These are phyloP conservation scores for Platalea minor DNA, from an alignment of 2,797 vertebrate genomes.

Conservation along the genomic window DNA sequence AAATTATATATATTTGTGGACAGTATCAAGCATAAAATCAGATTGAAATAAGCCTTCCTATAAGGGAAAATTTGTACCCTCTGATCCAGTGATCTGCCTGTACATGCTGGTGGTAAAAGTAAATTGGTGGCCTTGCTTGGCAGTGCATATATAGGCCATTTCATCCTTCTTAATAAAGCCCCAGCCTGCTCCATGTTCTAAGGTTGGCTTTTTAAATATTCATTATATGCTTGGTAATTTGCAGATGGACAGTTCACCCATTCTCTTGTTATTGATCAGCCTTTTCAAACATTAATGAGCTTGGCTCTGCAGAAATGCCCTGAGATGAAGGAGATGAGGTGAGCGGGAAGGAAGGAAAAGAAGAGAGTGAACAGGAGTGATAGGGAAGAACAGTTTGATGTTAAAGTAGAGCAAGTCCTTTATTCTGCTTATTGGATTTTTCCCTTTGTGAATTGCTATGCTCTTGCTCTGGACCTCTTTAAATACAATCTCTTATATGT, in stretches of 20 bases:
- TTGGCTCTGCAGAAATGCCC: conserved; percentile 60
- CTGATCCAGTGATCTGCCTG: neutral
- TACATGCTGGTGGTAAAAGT: neutral
- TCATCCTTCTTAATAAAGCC: conserved; percentile 37
- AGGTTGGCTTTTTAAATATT: conserved; percentile 75
- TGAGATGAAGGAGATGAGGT: conserved; percentile 40
- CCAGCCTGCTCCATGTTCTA: conserved; percentile 4
- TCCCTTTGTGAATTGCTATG: conserved; percentile 16
- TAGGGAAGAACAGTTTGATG: neutral
- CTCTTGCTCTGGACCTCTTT: conserved; percentile 55
- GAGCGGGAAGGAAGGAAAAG: conserved; percentile 12
- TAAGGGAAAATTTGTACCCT: neutral
- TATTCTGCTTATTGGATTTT: conserved; percentile 45
- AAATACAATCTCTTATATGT: conserved; percentile 10
- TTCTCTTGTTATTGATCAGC: conserved; percentile 76
- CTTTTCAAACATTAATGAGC: conserved; percentile 80
- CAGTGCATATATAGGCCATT: neutral
- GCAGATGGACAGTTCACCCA: conserved; percentile 70
- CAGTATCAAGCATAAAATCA: neutral
- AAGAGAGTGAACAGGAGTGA: neutral
- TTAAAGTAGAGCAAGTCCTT: conserved; percentile 26
- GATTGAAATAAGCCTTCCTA: neutral
- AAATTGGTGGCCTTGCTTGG: conserved; percentile 11
- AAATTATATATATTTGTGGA: neutral
- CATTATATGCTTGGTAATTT: conserved; percentile 73